phyloP scores from a whole-genome alignment of 2,113 vertebrate genomes.

The Elgaria multicarinata region DNA sequence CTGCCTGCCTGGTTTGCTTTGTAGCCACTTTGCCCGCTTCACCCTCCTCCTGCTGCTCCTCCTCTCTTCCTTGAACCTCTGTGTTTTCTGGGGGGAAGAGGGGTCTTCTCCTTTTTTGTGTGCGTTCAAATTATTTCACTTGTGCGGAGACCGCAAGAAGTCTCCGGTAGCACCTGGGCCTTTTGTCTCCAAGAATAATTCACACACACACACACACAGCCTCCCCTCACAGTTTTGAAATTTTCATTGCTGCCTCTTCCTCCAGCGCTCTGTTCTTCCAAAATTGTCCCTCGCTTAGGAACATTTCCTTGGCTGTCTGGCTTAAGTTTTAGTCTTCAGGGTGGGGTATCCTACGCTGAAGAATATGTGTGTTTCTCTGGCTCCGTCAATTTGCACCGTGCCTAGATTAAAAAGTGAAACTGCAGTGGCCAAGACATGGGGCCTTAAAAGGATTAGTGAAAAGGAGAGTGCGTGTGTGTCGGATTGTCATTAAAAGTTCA shows the following conservation, averaged over 20 bases:
- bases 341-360: background rate
- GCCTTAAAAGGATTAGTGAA: constrained; percentile 26
- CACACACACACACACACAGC: background rate
- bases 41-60: background rate
- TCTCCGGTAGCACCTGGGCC: background rate
- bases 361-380: background rate
- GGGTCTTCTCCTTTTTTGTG: background rate
- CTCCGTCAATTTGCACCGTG: background rate
- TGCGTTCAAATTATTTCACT: background rate
- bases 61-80: background rate
- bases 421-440: background rate
- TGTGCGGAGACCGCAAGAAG: background rate
- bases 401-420: constrained; percentile 24
- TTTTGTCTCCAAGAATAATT: background rate
- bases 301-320: too few relatives aligned
- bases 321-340: background rate
- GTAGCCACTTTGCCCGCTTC: background rate
- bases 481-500: constrained; percentile 1
- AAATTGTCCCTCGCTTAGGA: background rate
- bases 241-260: background rate
- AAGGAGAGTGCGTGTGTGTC: background rate
- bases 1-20: constrained; percentile 28
- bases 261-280: background rate
- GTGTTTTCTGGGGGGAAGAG: background rate
- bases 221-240: background rate